Conservation (phyloP, 1,140 invertebrate species). For the Psilanteris sp. region DNA sequence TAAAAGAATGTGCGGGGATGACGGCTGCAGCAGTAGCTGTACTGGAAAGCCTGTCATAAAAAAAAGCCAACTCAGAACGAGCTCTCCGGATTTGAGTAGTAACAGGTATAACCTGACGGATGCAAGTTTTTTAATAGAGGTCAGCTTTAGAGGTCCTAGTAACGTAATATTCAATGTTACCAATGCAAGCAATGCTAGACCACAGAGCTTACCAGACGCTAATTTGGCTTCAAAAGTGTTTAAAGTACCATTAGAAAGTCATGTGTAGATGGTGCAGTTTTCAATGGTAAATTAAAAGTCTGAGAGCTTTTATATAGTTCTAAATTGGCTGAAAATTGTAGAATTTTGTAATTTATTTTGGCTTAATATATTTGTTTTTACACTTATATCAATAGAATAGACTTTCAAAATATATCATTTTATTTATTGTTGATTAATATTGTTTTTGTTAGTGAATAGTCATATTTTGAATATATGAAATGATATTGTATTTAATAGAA, state of each 20-base stretch:
- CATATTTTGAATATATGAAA: too few species aligned
- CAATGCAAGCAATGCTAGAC: constrained; percentile 78
- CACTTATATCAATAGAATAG: too few species aligned
- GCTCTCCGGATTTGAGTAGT: constrained; percentile 83
- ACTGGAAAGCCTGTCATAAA: constrained; percentile 58
- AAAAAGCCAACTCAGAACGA: constrained; percentile 81
- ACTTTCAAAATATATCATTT: too few species aligned
- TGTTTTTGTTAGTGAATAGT: too few species aligned
- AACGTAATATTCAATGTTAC: constrained; percentile 81
- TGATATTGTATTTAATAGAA: too few species aligned
- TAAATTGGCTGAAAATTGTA: background rate
- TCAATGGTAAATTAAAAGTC: constrained; percentile 36
- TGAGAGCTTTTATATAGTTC: background rate
- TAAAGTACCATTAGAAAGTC: constrained; percentile 82
- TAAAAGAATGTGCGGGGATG: constrained; percentile 78
- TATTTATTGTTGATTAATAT: too few species aligned
- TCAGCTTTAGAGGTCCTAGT: constrained; percentile 80
- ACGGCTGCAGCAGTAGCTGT: constrained; percentile 67
- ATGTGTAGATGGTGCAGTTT: constrained; percentile 72
- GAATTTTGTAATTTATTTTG: too few species aligned
- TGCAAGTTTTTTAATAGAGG: constrained; percentile 80
- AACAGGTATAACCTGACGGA: constrained; percentile 76
- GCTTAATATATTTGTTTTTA: too few species aligned
- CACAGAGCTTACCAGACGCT: constrained; percentile 81
- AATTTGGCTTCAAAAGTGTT: constrained; percentile 79